phyloP scores from a whole-genome alignment of 1,140 invertebrate genomes.

The Papilio aristodemus region DNA sequence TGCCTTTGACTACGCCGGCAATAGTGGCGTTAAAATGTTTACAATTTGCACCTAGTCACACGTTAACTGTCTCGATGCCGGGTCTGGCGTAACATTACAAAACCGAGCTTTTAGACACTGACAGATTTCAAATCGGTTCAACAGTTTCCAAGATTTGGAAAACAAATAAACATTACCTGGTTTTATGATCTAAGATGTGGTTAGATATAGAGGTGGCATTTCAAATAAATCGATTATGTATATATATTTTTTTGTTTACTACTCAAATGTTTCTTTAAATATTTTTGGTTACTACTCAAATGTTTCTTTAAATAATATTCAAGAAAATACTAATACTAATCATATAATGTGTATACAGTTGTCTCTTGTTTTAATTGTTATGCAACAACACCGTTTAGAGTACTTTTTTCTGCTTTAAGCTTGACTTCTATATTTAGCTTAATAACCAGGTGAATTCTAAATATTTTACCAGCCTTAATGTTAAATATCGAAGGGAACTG shows the following conservation, averaged over 20 bases:
- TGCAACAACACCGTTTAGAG: too few species aligned
- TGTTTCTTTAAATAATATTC: neutral
- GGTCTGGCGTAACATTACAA: conserved; percentile 18
- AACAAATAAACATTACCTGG: conserved; percentile 20
- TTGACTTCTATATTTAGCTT: too few species aligned
- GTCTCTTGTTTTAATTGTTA: too few species aligned
- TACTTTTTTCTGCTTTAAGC: too few species aligned
- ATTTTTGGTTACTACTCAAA: neutral
- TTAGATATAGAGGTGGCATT: neutral
- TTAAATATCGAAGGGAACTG: too few species aligned
- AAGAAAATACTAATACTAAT: neutral
- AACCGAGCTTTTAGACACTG: neutral
- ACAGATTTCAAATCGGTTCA: conserved; percentile 12
- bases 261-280: neutral
- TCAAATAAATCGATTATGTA: neutral
- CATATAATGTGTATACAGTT: too few species aligned
- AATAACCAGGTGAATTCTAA: too few species aligned
- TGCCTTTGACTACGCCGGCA: neutral
- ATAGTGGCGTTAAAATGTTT: conserved; percentile 2
- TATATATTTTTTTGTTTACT: too few species aligned
- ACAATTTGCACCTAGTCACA: neutral
- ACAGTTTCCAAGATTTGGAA: conserved; percentile 16
- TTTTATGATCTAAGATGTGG: neutral
- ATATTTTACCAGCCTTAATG: too few species aligned
- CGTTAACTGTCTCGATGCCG: neutral